Evolutionary conservation across 2,888 invertebrate species (phyloP).

Genomic region (Iphiclides podalirius): DNA sequence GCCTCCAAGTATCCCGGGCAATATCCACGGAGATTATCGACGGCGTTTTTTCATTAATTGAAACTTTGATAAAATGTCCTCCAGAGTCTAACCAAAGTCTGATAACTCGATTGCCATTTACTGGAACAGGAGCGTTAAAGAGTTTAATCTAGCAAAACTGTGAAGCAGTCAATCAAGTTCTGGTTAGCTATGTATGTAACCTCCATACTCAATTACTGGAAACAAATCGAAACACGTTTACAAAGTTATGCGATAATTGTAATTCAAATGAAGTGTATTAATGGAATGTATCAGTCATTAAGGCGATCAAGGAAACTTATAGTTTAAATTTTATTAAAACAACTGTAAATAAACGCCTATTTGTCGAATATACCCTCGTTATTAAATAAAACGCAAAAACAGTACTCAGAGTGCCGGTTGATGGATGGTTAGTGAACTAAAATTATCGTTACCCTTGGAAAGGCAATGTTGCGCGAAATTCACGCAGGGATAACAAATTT

Average conservation of each 20-base stretch:
- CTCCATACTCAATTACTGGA: conserved; percentile 33
- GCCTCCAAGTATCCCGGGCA: conserved; percentile 79
- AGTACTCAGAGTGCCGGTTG: too few species aligned
- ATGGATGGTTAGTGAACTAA: conserved; percentile 16
- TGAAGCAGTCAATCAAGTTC: conserved; percentile 33
- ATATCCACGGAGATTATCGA: conserved; percentile 65
- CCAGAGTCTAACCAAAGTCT: conserved; percentile 81
- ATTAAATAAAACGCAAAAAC: too few species aligned
- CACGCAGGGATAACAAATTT: conserved; percentile 1
- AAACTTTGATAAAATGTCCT: conserved; percentile 77
- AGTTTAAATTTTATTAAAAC: too few species aligned
- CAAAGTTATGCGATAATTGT: conserved; percentile 14
- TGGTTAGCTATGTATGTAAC: conserved; percentile 40
- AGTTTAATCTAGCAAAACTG: conserved; percentile 23
- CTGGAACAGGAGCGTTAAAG: conserved; percentile 55
- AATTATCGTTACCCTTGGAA: conserved; percentile 23
- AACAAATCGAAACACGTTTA: conserved; percentile 27
- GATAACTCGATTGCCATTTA: conserved; percentile 71
- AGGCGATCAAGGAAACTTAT: too few species aligned
- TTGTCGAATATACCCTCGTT: too few species aligned
- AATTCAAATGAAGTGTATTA: too few species aligned
- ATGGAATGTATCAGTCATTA: too few species aligned
- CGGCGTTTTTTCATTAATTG: conserved; percentile 70
- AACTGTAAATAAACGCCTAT: too few species aligned
- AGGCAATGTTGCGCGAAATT: conserved; percentile 24